Base-by-base conservation (phyloP, 1,140 invertebrate species). In the Lordiphosa collinella region DNA sequence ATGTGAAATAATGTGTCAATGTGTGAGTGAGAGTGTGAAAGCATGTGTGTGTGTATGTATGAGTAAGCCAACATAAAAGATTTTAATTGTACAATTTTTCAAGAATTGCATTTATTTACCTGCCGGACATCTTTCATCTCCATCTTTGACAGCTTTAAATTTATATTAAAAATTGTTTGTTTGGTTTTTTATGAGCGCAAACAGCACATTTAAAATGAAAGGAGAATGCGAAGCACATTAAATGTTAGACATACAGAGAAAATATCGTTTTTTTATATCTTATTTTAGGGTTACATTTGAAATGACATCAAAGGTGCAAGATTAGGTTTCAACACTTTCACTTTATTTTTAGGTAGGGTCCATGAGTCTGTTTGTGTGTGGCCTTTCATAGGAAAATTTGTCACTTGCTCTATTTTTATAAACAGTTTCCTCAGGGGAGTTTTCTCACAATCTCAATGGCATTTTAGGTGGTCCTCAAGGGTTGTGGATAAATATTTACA, bases 91-190 rank as follows among this genome's bases (percentile, higher is more conserved):
- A 37, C 53, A 64, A 37, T 44, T 38, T 38, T 32, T 38, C 11
- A 10, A 43, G 41, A 54, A 52, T 18, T 35, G 47, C 31, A 47
- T 46, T 35, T 55, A 85, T 78, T 91, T 92, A 93, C 92, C 92
- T 93, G 92, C 91, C 76, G 92, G 91, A 82, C 91, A 89, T 89
- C 92, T 90, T 86, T 93, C 92, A 84, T 93, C 92, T 74, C 92
- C 92, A 87, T 93, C 91, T 90, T 91, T 91, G 88, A 91, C 91
- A 88, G 92, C 92, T 93, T 67, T 67, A 46, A 88, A 59, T 74
- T 67, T 70, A 71, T 43, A 38, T 47, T 60, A 54, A 52, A 51
- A 44, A n/a, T n/a, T 50, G 40, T 43, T 34, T 46, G 37, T 59
- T 51, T 70, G 38, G 38, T 32, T 51, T 62, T 59, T 54, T 58